Base-by-base conservation (phyloP, 2,113 vertebrate species). In the Seriola dumerili region DNA sequence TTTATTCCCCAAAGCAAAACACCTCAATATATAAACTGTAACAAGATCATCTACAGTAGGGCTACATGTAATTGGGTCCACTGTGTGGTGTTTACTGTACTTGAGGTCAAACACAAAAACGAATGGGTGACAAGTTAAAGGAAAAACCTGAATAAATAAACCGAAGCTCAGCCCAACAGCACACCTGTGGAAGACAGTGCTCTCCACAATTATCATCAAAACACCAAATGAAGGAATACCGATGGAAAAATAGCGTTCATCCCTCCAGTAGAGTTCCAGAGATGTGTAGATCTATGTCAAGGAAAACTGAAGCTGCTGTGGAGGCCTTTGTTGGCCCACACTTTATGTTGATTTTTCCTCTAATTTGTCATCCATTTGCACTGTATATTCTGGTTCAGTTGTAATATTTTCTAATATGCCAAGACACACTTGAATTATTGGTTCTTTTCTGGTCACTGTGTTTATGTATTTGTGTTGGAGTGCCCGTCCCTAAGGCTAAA, bases 261-360 rank as follows among this genome's bases (percentile, higher is more conserved):
- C 36, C 36, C 62, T 64, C 40, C 34, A 5, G 34, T 36, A 29
- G 13, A 59, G 29, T 2, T 32, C 25, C 59, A 40, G 19, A 40
- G 16, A 36, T 10, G 1, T 57, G 21, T 13, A 25, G 10, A 55
- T 52, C 17, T 6, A 2, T 7, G 5, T 61, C 14, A 34, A 7
- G 58, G 7, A 38, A 1, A 8, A 29, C 34, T 21, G 61, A n/a
- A 3, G 29, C 19, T 38, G 34, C 1, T 61, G 2, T 63, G 17
- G 34, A 63, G 8, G 61, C 9, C 40, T 63, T 34, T 63, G 34
- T 38, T 23, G 38, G 62, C 21, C 21, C 11, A 7, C 0, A 19
- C 52, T 72, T 72, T 19, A 19, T 72, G 9, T 72, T 52, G 46
- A 58, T 29, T 58, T 58, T 58, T 29, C 23, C 55, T 58, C 16